These are phyloP conservation scores for Yponomeuta sedellus DNA, from an alignment of 2,888 invertebrate species.

Conservation along the genomic window DNA sequence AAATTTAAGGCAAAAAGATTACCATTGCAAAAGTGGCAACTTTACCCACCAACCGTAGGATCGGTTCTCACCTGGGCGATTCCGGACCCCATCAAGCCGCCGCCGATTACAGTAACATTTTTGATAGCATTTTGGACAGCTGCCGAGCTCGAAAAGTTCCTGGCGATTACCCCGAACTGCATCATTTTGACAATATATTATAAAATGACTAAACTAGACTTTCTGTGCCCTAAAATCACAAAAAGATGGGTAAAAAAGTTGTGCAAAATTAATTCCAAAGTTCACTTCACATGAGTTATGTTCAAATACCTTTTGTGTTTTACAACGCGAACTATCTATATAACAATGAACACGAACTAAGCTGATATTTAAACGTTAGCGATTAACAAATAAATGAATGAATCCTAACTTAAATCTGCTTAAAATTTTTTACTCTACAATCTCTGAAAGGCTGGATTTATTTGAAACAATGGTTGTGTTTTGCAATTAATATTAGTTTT, in stretches of 20 bases:
- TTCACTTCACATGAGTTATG: constrained; percentile 19
- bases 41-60: no score
- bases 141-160: constrained; percentile 59
- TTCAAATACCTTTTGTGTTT: background rate
- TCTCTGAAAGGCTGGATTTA: no score
- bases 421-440: no score
- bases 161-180: constrained; percentile 50
- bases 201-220: background rate
- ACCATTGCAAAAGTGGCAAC: background rate
- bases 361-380: no score
- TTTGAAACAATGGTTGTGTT: no score
- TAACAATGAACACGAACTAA: no score
- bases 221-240: background rate
- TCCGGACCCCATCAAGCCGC: constrained; percentile 92
- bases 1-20: background rate
- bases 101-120: constrained; percentile 90
- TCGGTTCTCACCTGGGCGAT: constrained; percentile 81
- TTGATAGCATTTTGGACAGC: constrained; percentile 78
- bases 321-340: no score
- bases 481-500: background rate
- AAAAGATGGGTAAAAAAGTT: constrained; percentile 20
- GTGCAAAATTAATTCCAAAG: constrained; percentile 26
- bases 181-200: constrained; percentile 37
- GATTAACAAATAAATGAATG: no score
- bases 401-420: no score